Conservation (phyloP, 2,888 invertebrate genomes). For the Thera britannica region DNA sequence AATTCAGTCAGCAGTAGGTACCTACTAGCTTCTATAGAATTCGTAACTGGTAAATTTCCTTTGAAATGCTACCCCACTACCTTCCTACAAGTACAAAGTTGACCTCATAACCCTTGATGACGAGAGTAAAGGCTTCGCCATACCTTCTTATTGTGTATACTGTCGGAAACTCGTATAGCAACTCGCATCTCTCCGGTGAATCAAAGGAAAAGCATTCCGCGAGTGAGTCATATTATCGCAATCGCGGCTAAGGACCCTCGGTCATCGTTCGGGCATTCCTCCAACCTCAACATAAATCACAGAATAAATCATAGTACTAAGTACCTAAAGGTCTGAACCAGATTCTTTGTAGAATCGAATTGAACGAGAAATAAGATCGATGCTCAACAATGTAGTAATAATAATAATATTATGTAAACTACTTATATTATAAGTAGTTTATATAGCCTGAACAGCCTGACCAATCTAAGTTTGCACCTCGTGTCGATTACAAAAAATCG, state of each 20-base stretch:
- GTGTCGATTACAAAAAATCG: no score
- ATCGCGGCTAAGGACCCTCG: slow-evolving; percentile 56
- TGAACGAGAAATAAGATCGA: no score
- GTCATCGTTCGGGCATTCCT: slow-evolving; percentile 51
- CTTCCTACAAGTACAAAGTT: neutral
- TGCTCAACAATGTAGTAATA: no score
- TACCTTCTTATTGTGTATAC: slow-evolving; percentile 22
- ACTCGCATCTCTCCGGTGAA: slow-evolving; percentile 46
- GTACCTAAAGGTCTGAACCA: neutral
- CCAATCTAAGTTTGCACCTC: no score
- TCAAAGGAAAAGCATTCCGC: slow-evolving; percentile 68
- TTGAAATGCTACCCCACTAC: no score
- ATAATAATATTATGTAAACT: no score
- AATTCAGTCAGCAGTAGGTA: no score
- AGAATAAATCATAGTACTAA: neutral
- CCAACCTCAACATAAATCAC: slow-evolving; percentile 17
- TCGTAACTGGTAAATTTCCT: no score
- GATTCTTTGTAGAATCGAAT: neutral
- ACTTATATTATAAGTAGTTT: no score
- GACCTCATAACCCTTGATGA: slow-evolving; percentile 13
- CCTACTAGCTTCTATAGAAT: no score
- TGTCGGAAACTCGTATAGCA: slow-evolving; percentile 25
- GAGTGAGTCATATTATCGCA: slow-evolving; percentile 66
- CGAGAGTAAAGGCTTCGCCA: slow-evolving; percentile 21
- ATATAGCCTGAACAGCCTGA: no score